phyloP scores from a whole-genome alignment of 2,113 vertebrate genomes.

The Ptychochromis oligacanthus region DNA sequence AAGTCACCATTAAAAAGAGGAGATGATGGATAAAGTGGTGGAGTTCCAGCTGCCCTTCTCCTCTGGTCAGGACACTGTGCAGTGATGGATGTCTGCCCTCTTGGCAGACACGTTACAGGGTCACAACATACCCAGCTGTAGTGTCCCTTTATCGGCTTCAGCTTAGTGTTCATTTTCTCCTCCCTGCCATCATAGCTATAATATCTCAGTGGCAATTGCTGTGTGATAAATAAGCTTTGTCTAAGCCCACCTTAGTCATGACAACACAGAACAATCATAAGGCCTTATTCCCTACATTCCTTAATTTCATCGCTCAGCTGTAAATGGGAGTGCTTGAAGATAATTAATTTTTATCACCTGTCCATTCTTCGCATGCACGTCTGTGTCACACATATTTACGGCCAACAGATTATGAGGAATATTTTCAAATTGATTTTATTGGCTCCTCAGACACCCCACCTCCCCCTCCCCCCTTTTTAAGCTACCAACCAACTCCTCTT shows the following conservation, averaged over 20 bases:
- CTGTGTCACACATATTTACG: slow-evolving; percentile 40
- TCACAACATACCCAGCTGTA: slow-evolving; percentile 49
- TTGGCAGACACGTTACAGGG: slow-evolving; percentile 22
- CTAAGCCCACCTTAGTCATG: slow-evolving; percentile 30
- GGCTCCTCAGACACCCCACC: slow-evolving; percentile 22
- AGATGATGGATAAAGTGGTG: slow-evolving; percentile 13
- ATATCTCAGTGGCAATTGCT: slow-evolving; percentile 59
- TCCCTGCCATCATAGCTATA: slow-evolving; percentile 27
- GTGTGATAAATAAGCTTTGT: slow-evolving; percentile 58
- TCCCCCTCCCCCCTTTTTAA: background rate
- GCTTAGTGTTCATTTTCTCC: slow-evolving; percentile 59
- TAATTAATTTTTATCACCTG: slow-evolving; percentile 44
- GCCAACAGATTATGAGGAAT: slow-evolving; percentile 49
- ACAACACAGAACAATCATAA: slow-evolving; percentile 34
- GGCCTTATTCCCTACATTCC: background rate
- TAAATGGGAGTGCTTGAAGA: background rate
- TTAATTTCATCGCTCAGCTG: slow-evolving; percentile 22
- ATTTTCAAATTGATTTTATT: slow-evolving; percentile 56
- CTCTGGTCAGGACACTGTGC: slow-evolving; percentile 7
- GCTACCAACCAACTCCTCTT: slow-evolving; percentile 27
- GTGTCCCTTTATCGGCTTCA: slow-evolving; percentile 58
- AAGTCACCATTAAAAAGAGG: background rate
- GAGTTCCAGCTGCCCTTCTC: background rate
- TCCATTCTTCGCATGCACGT: slow-evolving; percentile 6
- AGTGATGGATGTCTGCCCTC: slow-evolving; percentile 48